These are phyloP conservation scores for Phrynocephalus vlangalii DNA, from an alignment of 2,797 vertebrate species.

Conservation along the genomic window DNA sequence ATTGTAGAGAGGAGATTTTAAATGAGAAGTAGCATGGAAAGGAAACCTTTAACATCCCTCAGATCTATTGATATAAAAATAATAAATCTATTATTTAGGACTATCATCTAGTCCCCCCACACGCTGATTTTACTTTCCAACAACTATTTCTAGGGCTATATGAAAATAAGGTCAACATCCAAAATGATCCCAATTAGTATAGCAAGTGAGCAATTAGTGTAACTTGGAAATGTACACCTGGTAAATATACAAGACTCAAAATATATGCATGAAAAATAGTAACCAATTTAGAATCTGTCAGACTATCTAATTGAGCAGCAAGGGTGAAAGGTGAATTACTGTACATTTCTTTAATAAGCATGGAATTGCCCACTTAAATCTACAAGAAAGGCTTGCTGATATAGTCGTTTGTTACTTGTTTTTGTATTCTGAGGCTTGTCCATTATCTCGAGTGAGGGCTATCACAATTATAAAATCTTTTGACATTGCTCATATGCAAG, in stretches of 20 bases:
- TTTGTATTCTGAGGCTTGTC: background rate
- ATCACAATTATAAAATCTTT: background rate
- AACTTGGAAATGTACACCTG: background rate
- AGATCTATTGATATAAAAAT: background rate
- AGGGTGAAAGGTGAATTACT: background rate
- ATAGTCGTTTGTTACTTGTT: fast-evolving
- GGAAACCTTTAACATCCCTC: no score
- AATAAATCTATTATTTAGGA: background rate
- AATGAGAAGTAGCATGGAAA: background rate
- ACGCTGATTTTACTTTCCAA: background rate
- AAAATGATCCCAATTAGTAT: background rate
- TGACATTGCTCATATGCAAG: background rate
- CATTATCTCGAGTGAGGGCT: background rate
- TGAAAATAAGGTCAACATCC: background rate
- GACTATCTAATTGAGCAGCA: background rate
- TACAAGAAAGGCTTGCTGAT: conserved; percentile 6
- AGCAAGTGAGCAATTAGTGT: background rate
- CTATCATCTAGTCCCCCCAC: background rate
- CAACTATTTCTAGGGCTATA: background rate
- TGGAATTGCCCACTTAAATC: background rate
- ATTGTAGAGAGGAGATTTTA: background rate
- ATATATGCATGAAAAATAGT: background rate
- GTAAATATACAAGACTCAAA: conserved; percentile 11
- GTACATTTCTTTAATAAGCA: background rate
- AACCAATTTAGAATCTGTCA: conserved; percentile 12